Evolutionary conservation across 2,888 invertebrate species (phyloP).

Genomic region (Electrophaes corylata): DNA sequence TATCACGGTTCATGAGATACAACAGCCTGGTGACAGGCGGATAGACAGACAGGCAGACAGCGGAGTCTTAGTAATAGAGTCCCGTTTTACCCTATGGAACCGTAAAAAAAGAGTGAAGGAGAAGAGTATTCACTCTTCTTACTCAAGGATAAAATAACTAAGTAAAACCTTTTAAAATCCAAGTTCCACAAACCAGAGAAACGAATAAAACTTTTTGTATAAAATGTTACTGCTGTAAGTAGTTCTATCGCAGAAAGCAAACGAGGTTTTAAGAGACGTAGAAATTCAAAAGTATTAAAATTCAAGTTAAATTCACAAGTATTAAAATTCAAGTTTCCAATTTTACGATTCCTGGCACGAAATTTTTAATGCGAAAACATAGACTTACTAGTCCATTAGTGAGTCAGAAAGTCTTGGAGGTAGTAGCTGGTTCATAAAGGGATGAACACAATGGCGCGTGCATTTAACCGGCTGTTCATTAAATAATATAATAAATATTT

Average conservation of each 20-base stretch:
- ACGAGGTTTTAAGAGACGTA: constrained; percentile 37
- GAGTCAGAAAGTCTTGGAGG: constrained; percentile 55
- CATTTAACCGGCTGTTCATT: neutral
- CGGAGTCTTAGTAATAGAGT: too few relatives aligned
- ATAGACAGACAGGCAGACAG: too few relatives aligned
- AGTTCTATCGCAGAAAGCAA: constrained; percentile 21
- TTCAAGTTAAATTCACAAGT: constrained; percentile 43
- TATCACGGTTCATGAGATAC: too few relatives aligned
- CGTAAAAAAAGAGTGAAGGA: too few relatives aligned
- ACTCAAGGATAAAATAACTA: neutral
- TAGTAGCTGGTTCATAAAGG: constrained; percentile 37
- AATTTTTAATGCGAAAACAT: constrained; percentile 60
- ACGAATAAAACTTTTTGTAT: constrained; percentile 23
- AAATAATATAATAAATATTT: too few relatives aligned
- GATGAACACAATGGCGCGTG: constrained; percentile 3
- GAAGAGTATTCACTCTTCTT: too few relatives aligned
- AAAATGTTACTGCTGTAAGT: constrained; percentile 26
- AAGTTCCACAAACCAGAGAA: constrained; percentile 8
- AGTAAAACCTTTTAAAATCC: neutral
- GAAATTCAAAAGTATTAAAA: constrained; percentile 51
- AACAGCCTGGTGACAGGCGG: too few relatives aligned
- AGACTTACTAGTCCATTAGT: constrained; percentile 65
- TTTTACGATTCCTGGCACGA: constrained; percentile 48
- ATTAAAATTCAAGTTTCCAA: constrained; percentile 44
- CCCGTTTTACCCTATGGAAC: too few relatives aligned